Evolutionary conservation across 1,140 invertebrate species (phyloP), one percentile per base, ranked within the genome.

Genomic region (Diachasma alloeum): DNA sequence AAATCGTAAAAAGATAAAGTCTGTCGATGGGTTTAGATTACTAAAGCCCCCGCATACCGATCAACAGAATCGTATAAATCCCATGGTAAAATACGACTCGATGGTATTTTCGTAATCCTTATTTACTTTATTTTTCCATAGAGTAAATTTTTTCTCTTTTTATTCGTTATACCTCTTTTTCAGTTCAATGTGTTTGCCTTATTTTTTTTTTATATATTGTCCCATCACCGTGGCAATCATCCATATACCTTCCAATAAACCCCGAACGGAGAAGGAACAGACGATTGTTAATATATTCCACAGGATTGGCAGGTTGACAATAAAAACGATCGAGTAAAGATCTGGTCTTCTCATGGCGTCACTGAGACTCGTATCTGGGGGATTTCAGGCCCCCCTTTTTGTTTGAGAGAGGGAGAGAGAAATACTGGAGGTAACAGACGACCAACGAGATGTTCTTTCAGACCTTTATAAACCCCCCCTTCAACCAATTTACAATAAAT

Each of bases 321-420:
- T 76, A 76, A 76, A 76, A 76, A 76, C 56, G 22, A 68, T 59
- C 48, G 19, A 19, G 59, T 63, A 63, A 63, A 31, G 59, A 63
- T 63, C 59, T 63, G 26, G 37, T 48, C 48, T 48, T 76, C 48
- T 71, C 67, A 76, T 76, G 74, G 74, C 74, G 74, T 76, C 67
- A 76, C 74, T 71, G 74, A 76, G 74, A 76, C 74, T 76, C 67
- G 74, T 76, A 76, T 76, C 74, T 76, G 67, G 68, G 74, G 74
- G 70, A 76, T 76, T 76, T 76, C 74, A 71, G 67, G 74, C 9
- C 66, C 53, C 53, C 74, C 56, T 76, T 71, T 76, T 71, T 46
- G 22, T 39, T 26, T 26, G 24, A 63, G 59, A 63, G 19, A 59
- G 53, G 17, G 53, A 59, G 53, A 63, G 24, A 63, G 59, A 63